phyloP scores from a whole-genome alignment of 2,888 invertebrate species.

The Rugalucina vietnamica region DNA sequence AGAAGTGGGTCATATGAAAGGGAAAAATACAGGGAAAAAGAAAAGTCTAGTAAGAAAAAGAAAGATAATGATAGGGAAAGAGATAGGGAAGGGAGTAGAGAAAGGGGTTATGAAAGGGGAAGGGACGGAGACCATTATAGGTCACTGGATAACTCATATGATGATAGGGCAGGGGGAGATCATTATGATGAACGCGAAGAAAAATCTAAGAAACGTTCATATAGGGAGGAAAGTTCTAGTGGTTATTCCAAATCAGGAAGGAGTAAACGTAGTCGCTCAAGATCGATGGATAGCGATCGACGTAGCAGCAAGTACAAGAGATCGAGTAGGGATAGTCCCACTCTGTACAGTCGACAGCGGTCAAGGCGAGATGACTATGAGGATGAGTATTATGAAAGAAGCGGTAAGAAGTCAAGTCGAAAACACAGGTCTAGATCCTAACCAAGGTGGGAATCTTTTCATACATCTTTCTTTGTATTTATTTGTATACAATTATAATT shows the following conservation, averaged over 20 bases:
- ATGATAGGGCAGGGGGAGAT: slow-evolving; percentile 59
- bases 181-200: slow-evolving; percentile 52
- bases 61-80: slow-evolving; percentile 23
- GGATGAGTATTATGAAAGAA: slow-evolving; percentile 71
- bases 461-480: slow-evolving; percentile 11
- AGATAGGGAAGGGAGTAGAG: slow-evolving; percentile 41
- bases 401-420: slow-evolving; percentile 83
- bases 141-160: slow-evolving; percentile 49
- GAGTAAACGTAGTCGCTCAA: slow-evolving; percentile 68
- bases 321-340: slow-evolving; percentile 33
- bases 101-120: slow-evolving; percentile 44
- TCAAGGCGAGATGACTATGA: slow-evolving; percentile 53
- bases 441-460: slow-evolving; percentile 79
- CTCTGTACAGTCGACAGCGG: slow-evolving; percentile 26
- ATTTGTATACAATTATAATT: too few relatives aligned
- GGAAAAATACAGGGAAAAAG: slow-evolving; percentile 41
- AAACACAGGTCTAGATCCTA: slow-evolving; percentile 81
- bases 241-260: slow-evolving; percentile 60
- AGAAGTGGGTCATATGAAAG: slow-evolving; percentile 37
- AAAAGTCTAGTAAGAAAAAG: background rate
- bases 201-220: slow-evolving; percentile 37
- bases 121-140: slow-evolving; percentile 41
- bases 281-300: slow-evolving; percentile 71
- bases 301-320: slow-evolving; percentile 59
- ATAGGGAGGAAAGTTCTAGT: slow-evolving; percentile 38